A percentile compares a stretch with the other conserved stretches of the same genome.
Conservation (phyloP, 2,797 vertebrate genomes). For the Mus minutoides region DNA sequence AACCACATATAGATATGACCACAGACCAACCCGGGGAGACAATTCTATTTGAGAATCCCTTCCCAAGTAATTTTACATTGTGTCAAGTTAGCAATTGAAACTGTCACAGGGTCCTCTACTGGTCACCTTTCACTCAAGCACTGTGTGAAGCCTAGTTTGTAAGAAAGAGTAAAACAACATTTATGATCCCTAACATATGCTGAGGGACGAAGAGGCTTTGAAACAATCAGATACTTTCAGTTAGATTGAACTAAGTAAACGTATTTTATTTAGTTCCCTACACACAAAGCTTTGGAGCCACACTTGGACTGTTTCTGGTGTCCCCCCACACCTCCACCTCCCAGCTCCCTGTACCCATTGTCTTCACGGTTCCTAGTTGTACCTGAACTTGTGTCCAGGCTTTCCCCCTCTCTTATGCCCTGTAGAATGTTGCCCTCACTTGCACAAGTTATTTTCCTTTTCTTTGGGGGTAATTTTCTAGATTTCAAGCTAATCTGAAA, state of each 20-base stretch:
- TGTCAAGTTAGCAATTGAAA: background rate
- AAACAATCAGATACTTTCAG: background rate
- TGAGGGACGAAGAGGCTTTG: background rate
- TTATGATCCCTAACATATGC: background rate
- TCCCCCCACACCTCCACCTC: background rate
- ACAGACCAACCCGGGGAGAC: background rate
- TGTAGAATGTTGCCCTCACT: background rate
- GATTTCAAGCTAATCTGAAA: slow-evolving; percentile 34
- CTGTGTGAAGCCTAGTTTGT: background rate
- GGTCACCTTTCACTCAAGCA: background rate
- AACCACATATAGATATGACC: background rate
- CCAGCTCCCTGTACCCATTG: background rate
- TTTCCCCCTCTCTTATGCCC: slow-evolving; percentile 20
- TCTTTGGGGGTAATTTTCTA: background rate
- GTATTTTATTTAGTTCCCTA: background rate
- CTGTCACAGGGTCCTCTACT: background rate
- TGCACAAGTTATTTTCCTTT: background rate
- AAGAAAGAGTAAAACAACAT: slow-evolving; percentile 19
- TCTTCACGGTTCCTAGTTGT: background rate
- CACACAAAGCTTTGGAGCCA: background rate
- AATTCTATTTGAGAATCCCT: background rate
- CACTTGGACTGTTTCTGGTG: background rate
- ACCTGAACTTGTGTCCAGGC: background rate
- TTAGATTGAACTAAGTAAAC: background rate
- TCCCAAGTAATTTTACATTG: background rate